Evolutionary conservation across 2,888 invertebrate genomes (phyloP), one percentile per base, ranked within the genome.

Genomic region (Cinara cedri): DNA sequence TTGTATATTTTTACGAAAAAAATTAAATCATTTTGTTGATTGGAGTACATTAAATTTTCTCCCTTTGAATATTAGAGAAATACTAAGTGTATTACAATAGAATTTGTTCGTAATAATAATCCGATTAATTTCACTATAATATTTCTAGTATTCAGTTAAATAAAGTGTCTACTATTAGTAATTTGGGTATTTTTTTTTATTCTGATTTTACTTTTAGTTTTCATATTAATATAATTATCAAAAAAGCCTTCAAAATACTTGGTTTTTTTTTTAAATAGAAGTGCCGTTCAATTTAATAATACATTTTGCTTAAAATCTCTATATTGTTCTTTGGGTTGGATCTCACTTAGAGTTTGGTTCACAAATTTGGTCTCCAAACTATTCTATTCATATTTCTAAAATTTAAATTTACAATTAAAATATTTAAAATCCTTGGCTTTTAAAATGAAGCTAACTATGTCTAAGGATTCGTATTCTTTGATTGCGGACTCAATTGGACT

Each of bases 351-450:
- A n/a, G n/a, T n/a, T n/a, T n/a, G n/a, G n/a, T n/a, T n/a, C n/a
- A n/a, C n/a, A n/a, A n/a, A n/a, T n/a, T n/a, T n/a, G n/a, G n/a
- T n/a, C n/a, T n/a, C n/a, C n/a, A n/a, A n/a, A 49, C 14, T 49
- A 49, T 49, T 6, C 6, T 13, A 14, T 49, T 49, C 49, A 49
- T 49, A 9, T 16, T 57, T 57, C 14, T 19, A 57, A 57, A 10
- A 57, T 57, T 21, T 1, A 21, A 57, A 57, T 10, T 21, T 57
- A 19, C 24, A 57, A 10, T 21, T 19, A 19, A 21, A 57, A 21
- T 57, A 19, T 57, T 57, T 57, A 57, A 57, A 24, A 57, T n/a
- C n/a, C 4, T n/a, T n/a, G n/a, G n/a, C n/a, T n/a, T n/a, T n/a
- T n/a, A n/a, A n/a, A n/a, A n/a, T n/a, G n/a, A n/a, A n/a, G n/a